Percentiles rank a stretch among this genome's conserved stretches.
Evolutionary conservation across 2,113 vertebrate genomes (phyloP).

Genomic region (Neodontobutis hainanensis): DNA sequence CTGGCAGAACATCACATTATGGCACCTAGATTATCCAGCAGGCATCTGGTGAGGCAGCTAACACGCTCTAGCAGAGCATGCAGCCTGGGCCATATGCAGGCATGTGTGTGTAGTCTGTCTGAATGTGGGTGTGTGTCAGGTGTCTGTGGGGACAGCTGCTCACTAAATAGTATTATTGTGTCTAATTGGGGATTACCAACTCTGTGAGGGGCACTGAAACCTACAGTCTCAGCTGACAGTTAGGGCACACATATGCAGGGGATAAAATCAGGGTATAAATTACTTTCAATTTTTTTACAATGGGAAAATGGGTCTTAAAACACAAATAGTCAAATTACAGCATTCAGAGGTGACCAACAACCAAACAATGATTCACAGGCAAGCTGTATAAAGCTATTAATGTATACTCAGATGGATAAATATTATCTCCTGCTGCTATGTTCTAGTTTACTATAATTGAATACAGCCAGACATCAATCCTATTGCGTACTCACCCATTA

Average conservation of each 20-base stretch:
- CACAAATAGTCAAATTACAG: neutral
- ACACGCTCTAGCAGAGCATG: constrained; percentile 58
- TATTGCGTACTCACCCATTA: too few relatives aligned
- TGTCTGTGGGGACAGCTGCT: constrained; percentile 68
- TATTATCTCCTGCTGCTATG: too few relatives aligned
- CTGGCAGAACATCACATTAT: constrained; percentile 57
- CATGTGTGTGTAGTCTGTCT: constrained; percentile 15
- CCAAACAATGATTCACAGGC: too few relatives aligned
- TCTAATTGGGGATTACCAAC: constrained; percentile 67
- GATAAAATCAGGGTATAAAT: neutral
- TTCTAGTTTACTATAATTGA: too few relatives aligned
- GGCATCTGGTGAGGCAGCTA: constrained; percentile 72
- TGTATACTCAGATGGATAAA: too few relatives aligned
- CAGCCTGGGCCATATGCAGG: constrained; percentile 50
- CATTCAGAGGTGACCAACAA: neutral
- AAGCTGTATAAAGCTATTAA: too few relatives aligned
- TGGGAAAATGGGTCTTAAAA: neutral
- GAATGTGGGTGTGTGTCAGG: constrained; percentile 38
- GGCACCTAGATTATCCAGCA: constrained; percentile 65
- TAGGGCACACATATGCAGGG: constrained; percentile 13
- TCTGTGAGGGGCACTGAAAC: constrained; percentile 25
- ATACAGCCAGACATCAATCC: too few relatives aligned
- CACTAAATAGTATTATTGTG: constrained; percentile 68
- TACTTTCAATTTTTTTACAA: neutral
- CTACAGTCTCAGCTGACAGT: constrained; percentile 37